These are phyloP conservation scores for Paratrypauchen microcephalus DNA, from an alignment of 2,797 vertebrate species.

Conservation along the genomic window DNA sequence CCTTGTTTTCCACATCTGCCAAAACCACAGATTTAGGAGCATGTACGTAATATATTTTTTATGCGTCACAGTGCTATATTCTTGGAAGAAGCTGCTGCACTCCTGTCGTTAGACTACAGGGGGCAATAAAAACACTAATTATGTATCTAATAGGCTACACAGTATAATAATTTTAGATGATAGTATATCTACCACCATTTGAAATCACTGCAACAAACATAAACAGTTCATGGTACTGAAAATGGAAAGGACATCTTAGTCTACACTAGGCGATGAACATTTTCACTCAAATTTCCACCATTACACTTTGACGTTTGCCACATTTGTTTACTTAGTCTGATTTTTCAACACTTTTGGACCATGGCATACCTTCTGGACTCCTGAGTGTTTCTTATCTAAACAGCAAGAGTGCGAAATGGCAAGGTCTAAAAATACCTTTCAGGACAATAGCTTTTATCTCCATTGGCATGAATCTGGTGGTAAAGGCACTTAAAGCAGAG, in stretches of 20 bases:
- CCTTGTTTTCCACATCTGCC: conserved; percentile 43
- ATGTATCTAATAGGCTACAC: not conserved
- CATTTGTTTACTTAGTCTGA: not conserved
- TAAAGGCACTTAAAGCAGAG: not conserved
- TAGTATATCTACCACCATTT: conserved; percentile 7
- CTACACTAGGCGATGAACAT: not conserved
- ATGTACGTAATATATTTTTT: conserved; percentile 34
- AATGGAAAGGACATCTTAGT: no score
- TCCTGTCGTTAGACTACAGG: conserved; percentile 29
- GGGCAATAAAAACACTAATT: conserved; percentile 17
- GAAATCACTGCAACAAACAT: conserved; percentile 9
- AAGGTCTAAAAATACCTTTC: conserved; percentile 9
- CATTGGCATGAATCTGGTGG: not conserved
- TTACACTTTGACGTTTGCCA: not conserved
- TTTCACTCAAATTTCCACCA: not conserved
- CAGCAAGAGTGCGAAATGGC: not conserved
- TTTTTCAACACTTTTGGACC: conserved; percentile 1
- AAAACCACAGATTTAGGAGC: conserved; percentile 46
- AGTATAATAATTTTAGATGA: not conserved
- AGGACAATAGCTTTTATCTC: not conserved
- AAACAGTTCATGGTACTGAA: conserved; percentile 24
- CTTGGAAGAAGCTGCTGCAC: conserved; percentile 11
- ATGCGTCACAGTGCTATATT: conserved; percentile 27
- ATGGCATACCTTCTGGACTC: not conserved
- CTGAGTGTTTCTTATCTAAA: conserved; percentile 2